These are phyloP conservation scores for Poeciliopsis prolifica DNA, from an alignment of 2,113 vertebrate species.

Conservation along the genomic window DNA sequence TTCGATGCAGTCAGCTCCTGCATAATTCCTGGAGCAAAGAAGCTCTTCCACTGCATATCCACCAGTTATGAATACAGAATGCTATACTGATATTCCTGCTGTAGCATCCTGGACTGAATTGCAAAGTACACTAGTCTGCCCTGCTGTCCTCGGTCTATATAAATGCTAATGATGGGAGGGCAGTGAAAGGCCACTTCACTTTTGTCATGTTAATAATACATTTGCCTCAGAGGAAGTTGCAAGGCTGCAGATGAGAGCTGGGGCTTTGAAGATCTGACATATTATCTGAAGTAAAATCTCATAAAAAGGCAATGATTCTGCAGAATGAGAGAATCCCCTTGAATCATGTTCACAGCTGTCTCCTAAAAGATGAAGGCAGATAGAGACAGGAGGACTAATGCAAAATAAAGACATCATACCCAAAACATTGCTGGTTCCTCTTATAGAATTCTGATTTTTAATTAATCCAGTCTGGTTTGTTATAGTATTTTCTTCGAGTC, in stretches of 20 bases:
- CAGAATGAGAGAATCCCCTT: conserved; percentile 30
- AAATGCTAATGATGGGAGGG: conserved; percentile 69
- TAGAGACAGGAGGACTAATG: conserved; percentile 7
- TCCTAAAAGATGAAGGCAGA: conserved; percentile 2
- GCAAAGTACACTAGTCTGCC: conserved; percentile 43
- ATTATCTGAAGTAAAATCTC: conserved; percentile 54
- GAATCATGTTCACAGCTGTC: background rate
- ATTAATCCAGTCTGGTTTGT: too few species aligned
- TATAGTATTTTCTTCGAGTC: too few species aligned
- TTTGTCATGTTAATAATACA: conserved; percentile 75
- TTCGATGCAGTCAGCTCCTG: too few species aligned
- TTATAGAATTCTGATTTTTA: too few species aligned
- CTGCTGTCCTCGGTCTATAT: conserved; percentile 60
- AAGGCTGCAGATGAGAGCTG: conserved; percentile 56
- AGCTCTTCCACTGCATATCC: too few species aligned
- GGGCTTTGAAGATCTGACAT: conserved; percentile 63
- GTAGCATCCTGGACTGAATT: conserved; percentile 42
- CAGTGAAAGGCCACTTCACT: conserved; percentile 49
- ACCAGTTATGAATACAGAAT: too few species aligned
- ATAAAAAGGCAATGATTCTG: conserved; percentile 58
- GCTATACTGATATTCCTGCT: background rate
- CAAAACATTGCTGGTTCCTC: too few species aligned
- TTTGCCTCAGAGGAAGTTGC: conserved; percentile 56
- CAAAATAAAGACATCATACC: background rate
- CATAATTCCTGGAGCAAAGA: too few species aligned